A percentile compares a stretch with the other conserved stretches of the same genome.
These are phyloP conservation scores for Plagodis pulveraria DNA, from an alignment of 2,888 invertebrate species.

Conservation along the genomic window DNA sequence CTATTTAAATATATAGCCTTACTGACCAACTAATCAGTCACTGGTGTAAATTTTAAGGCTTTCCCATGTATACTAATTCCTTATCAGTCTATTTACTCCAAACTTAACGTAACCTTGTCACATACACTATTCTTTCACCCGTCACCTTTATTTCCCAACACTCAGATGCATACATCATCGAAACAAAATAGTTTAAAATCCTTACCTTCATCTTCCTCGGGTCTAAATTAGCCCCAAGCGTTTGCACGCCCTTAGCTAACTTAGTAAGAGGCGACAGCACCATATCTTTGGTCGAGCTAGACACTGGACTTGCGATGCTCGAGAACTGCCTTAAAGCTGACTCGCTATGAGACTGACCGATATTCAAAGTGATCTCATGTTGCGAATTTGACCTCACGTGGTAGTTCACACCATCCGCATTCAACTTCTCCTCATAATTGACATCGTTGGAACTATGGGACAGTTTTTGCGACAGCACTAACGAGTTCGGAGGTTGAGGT, in stretches of 20 bases:
- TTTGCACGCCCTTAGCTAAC: constrained; percentile 94
- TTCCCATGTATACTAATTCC: too few relatives aligned
- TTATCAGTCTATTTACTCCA: too few relatives aligned
- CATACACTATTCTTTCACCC: too few relatives aligned
- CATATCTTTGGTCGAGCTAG: constrained; percentile 86
- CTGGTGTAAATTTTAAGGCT: too few relatives aligned
- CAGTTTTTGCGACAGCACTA: constrained; percentile 85
- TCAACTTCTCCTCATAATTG: constrained; percentile 65
- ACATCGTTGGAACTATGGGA: constrained; percentile 90
- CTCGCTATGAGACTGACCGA: constrained; percentile 92
- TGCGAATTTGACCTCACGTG: constrained; percentile 85
- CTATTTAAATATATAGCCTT: too few relatives aligned
- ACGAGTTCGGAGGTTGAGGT: constrained; percentile 79
- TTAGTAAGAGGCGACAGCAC: constrained; percentile 91
- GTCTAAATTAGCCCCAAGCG: constrained; percentile 93
- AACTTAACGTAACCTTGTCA: too few relatives aligned
- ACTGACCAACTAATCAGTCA: too few relatives aligned
- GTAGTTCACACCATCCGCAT: constrained; percentile 53
- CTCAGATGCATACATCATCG: too few relatives aligned
- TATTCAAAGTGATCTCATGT: constrained; percentile 88
- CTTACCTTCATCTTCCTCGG: constrained; percentile 89
- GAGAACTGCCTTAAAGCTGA: constrained; percentile 89
- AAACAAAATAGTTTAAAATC: not conserved
- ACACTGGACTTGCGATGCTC: constrained; percentile 88
- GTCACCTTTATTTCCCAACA: too few relatives aligned